A percentile compares a stretch with the other conserved stretches of the same genome.
phyloP scores from a whole-genome alignment of 2,797 vertebrate species.

The Macrochelys suwanniensis region DNA sequence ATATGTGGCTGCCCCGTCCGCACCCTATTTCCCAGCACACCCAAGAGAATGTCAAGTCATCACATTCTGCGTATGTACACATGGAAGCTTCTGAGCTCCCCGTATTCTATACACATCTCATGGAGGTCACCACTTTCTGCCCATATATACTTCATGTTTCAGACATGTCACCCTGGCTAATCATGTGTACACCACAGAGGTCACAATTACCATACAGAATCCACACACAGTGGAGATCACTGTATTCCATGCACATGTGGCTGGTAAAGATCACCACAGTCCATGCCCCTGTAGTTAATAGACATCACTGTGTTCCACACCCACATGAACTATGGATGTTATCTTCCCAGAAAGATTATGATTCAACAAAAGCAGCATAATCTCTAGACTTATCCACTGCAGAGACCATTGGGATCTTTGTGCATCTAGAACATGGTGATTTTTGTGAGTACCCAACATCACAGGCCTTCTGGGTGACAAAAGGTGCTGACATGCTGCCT shows the following conservation, averaged over 20 bases:
- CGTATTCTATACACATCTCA: neutral
- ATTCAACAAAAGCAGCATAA: neutral
- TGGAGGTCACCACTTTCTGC: neutral
- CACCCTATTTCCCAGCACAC: neutral
- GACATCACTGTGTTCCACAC: neutral
- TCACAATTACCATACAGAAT: neutral
- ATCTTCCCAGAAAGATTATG: neutral
- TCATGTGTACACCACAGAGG: neutral
- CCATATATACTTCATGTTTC: neutral
- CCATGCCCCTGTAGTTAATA: fast-evolving
- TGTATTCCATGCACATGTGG: neutral
- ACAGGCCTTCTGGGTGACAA: neutral
- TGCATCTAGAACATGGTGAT: neutral
- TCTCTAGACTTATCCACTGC: neutral
- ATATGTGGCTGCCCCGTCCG: neutral
- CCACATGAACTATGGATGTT: neutral
- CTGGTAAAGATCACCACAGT: neutral
- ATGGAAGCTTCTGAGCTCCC: neutral
- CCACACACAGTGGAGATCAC: neutral
- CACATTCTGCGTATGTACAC: neutral
- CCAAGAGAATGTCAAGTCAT: neutral
- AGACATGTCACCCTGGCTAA: neutral
- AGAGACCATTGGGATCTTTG: neutral
- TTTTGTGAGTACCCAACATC: neutral
- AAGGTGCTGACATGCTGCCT: neutral